Conservation (phyloP, 2,888 invertebrate genomes). For the Rotaria socialis region DNA sequence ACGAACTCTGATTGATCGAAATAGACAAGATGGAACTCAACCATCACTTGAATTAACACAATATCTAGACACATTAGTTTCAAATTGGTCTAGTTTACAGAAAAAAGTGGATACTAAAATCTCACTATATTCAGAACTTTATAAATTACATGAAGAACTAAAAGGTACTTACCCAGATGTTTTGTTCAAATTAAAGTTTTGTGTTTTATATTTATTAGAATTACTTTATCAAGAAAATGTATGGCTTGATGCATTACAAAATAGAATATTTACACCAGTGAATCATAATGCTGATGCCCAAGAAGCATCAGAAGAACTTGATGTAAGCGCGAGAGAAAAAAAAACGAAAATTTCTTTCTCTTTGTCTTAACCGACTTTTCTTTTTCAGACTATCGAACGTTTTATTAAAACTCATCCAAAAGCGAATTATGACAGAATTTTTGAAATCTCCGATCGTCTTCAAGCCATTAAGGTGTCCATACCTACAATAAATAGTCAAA, state of each 20-base stretch:
- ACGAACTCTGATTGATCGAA: constrained; percentile 69
- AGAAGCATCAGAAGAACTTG: constrained; percentile 82
- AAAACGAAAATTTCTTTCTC: not conserved
- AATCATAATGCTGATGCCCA: constrained; percentile 77
- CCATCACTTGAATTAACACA: constrained; percentile 52
- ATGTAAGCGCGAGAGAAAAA: constrained; percentile 63
- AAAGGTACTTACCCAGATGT: constrained; percentile 49
- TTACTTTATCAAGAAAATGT: constrained; percentile 73
- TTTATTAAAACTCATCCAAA: constrained; percentile 72
- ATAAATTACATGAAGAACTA: constrained; percentile 49
- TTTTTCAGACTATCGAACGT: constrained; percentile 73
- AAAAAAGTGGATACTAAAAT: constrained; percentile 53
- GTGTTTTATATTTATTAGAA: constrained; percentile 61
- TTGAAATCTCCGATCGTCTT: constrained; percentile 71
- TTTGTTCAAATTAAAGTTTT: too few species aligned
- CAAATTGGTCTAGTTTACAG: constrained; percentile 54
- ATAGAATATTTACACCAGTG: constrained; percentile 69
- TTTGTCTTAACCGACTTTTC: constrained; percentile 44
- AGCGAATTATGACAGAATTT: constrained; percentile 70
- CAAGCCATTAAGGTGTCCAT: constrained; percentile 68
- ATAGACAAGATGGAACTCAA: constrained; percentile 63
- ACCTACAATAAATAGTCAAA: constrained; percentile 62
- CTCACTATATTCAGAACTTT: constrained; percentile 50
- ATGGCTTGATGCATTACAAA: constrained; percentile 75
- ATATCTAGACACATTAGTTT: constrained; percentile 52